phyloP scores from a whole-genome alignment of 2,113 vertebrate species.

The Stegostoma tigrinum region DNA sequence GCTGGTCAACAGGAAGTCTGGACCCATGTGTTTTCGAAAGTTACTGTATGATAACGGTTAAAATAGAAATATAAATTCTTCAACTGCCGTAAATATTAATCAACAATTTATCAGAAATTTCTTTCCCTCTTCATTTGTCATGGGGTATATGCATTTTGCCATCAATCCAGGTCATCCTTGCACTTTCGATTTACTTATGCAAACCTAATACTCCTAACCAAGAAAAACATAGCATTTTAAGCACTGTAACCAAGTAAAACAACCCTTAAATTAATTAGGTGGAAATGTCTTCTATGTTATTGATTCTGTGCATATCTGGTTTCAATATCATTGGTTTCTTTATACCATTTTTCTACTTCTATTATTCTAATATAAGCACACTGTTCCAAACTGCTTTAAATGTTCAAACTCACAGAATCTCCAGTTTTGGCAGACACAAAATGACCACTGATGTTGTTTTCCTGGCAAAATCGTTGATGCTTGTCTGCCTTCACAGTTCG shows the following conservation, averaged over 20 bases:
- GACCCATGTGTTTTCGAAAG: neutral
- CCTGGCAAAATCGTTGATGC: slow-evolving; percentile 90
- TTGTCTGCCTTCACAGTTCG: slow-evolving; percentile 90
- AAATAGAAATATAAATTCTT: neutral
- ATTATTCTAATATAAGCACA: no score
- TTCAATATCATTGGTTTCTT: neutral
- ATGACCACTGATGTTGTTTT: slow-evolving; percentile 85
- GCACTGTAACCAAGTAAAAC: neutral
- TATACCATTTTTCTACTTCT: neutral
- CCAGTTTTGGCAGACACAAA: slow-evolving; percentile 95
- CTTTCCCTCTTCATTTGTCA: neutral
- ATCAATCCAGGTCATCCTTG: neutral
- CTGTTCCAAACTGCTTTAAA: neutral
- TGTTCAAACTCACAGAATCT: slow-evolving; percentile 77
- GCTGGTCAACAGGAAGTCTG: no score
- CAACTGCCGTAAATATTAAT: slow-evolving; percentile 1
- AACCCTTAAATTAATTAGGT: neutral
- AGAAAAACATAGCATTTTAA: neutral
- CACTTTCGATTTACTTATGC: neutral
- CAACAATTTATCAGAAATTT: neutral
- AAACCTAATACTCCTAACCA: neutral
- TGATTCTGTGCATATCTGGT: neutral
- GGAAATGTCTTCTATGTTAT: neutral
- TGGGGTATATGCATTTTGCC: neutral
- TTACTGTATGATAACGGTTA: neutral